These are phyloP conservation scores for Miichthys miiuy DNA, from an alignment of 2,797 vertebrate species.

Conservation along the genomic window DNA sequence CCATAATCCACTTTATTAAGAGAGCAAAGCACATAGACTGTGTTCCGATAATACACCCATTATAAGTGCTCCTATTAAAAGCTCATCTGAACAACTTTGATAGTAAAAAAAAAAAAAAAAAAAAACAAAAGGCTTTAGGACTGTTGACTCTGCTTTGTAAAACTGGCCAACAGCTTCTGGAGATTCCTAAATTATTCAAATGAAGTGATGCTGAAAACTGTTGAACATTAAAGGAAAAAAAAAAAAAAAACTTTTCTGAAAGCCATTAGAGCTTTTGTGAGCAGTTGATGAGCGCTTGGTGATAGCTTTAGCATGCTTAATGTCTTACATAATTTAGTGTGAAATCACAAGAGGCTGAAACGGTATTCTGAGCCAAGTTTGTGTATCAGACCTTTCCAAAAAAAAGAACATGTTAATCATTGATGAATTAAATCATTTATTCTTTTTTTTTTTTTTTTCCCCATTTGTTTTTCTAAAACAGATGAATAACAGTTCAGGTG, in stretches of 20 bases:
- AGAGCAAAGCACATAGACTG: slow-evolving; percentile 58
- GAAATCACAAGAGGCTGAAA: slow-evolving; percentile 14
- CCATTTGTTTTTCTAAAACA: not conserved
- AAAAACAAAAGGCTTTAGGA: slow-evolving; percentile 53
- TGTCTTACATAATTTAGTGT: slow-evolving; percentile 28
- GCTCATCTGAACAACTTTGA: slow-evolving; percentile 65
- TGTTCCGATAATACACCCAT: slow-evolving; percentile 65
- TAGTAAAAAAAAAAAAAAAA: slow-evolving; percentile 26
- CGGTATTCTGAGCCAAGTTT: slow-evolving; percentile 5
- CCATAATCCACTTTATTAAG: slow-evolving; percentile 70
- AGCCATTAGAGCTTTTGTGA: slow-evolving; percentile 37
- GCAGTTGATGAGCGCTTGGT: slow-evolving; percentile 13
- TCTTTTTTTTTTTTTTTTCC: not conserved
- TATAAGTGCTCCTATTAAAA: slow-evolving; percentile 69
- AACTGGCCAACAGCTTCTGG: slow-evolving; percentile 34
- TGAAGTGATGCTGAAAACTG: slow-evolving; percentile 35
- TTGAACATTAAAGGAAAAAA: slow-evolving; percentile 1
- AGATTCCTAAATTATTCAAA: slow-evolving; percentile 53
- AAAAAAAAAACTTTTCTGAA: slow-evolving; percentile 5
- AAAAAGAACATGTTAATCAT: not conserved
- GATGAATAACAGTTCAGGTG: not conserved
- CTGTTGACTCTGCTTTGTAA: slow-evolving; percentile 26
- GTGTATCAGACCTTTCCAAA: slow-evolving; percentile 9
- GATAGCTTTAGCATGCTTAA: slow-evolving; percentile 14
- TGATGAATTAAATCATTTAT: slow-evolving; percentile 10